phyloP scores from a whole-genome alignment of 2,113 vertebrate species.

The Promerops cafer region DNA sequence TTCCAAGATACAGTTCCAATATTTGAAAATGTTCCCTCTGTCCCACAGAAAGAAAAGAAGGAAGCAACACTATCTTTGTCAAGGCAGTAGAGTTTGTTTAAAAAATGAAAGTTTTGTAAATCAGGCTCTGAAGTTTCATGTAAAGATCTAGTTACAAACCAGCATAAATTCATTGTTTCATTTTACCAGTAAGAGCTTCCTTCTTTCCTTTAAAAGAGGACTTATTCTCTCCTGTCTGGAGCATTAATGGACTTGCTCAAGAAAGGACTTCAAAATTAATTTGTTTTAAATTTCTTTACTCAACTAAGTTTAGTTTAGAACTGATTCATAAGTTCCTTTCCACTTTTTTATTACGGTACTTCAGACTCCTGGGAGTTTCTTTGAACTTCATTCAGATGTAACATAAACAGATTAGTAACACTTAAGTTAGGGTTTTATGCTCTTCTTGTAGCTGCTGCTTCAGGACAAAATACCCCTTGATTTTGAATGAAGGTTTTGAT shows the following conservation, averaged over 20 bases:
- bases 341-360: neutral
- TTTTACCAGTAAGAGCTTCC: neutral
- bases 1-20: neutral
- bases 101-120: neutral
- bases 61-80: neutral
- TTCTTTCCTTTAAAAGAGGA: neutral
- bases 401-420: neutral
- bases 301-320: neutral
- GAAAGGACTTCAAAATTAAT: neutral
- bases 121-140: neutral
- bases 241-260: neutral
- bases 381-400: neutral
- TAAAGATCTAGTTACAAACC: neutral
- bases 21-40: neutral
- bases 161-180: neutral
- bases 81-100: neutral
- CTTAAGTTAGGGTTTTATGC: neutral
- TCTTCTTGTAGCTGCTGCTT: neutral
- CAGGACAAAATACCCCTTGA: neutral
- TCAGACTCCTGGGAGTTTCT: neutral
- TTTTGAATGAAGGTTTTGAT: neutral
- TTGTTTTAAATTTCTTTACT: neutral
- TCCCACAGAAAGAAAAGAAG: neutral
- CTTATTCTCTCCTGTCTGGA: neutral
- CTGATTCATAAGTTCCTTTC: neutral